Evolutionary conservation across 1,140 invertebrate genomes (phyloP).

Genomic region (Drosophila fuyamai): DNA sequence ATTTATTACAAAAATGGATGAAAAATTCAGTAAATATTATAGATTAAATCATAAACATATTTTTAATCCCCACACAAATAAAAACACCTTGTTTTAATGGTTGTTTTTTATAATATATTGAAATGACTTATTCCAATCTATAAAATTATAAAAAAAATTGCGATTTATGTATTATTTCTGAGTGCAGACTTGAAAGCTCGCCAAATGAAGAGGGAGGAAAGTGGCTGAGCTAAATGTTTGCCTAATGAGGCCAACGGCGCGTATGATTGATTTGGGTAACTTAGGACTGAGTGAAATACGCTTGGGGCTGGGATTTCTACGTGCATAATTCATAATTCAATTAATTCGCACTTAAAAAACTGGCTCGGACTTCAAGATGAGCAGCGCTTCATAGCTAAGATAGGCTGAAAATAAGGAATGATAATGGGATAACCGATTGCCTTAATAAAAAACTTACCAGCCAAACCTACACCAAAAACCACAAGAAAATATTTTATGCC

Average conservation of each 20-base stretch:
- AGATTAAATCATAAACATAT: too few species aligned
- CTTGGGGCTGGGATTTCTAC: slow-evolving; percentile 49
- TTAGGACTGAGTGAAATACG: slow-evolving; percentile 18
- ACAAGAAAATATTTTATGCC: background rate
- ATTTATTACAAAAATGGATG: background rate
- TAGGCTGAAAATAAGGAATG: background rate
- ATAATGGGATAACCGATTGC: too few species aligned
- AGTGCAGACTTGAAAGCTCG: background rate
- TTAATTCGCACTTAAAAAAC: slow-evolving; percentile 7
- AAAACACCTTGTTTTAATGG: too few species aligned
- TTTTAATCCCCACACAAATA: too few species aligned
- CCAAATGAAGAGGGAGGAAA: background rate
- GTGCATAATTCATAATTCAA: slow-evolving; percentile 69
- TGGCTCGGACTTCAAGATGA: background rate
- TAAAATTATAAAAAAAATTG: too few species aligned
- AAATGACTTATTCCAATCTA: too few species aligned
- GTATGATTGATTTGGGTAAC: slow-evolving; percentile 68
- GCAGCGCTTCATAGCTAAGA: background rate
- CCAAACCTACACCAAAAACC: background rate
- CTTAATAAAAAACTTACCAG: background rate
- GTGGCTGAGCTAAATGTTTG: slow-evolving; percentile 11
- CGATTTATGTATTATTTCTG: background rate
- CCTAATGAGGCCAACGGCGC: slow-evolving; percentile 61
- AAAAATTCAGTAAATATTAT: background rate
- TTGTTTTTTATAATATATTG: background rate